phyloP scores from a whole-genome alignment of 2,113 vertebrate species.

The Pycnonotus jocosus region DNA sequence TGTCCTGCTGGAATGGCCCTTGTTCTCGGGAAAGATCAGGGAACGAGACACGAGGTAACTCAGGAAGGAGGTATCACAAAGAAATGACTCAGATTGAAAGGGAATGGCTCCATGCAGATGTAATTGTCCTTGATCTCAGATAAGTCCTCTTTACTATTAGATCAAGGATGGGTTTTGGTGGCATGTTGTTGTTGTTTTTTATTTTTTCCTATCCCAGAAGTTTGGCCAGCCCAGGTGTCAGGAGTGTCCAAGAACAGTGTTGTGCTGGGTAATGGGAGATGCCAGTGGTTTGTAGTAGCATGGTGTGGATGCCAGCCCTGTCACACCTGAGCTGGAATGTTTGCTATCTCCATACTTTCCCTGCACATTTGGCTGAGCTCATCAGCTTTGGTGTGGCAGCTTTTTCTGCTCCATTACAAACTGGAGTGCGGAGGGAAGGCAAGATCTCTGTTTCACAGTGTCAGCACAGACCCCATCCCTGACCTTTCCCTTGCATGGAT shows the following conservation, averaged over 20 bases:
- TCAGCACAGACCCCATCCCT: background rate
- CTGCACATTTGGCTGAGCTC: background rate
- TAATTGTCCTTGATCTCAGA: background rate
- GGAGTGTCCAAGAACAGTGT: background rate
- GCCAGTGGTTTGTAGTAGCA: fast-evolving
- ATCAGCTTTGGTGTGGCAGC: background rate
- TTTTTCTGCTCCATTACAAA: background rate
- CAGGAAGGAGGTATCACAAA: background rate
- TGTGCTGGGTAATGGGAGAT: background rate
- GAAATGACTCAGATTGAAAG: background rate
- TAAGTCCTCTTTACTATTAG: background rate
- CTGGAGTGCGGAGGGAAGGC: background rate
- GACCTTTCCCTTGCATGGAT: background rate
- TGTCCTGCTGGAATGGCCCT: background rate
- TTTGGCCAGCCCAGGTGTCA: background rate
- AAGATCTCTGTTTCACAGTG: background rate
- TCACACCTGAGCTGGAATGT: background rate
- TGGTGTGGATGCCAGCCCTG: background rate
- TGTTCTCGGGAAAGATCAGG: background rate
- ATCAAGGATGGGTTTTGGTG: background rate
- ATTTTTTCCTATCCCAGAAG: background rate
- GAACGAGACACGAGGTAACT: background rate
- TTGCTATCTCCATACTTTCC: background rate
- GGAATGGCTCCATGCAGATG: background rate
- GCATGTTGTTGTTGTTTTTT: background rate